Evolutionary conservation across 1,140 invertebrate genomes (phyloP).

Genomic region (Diplogasteroides magnus): DNA sequence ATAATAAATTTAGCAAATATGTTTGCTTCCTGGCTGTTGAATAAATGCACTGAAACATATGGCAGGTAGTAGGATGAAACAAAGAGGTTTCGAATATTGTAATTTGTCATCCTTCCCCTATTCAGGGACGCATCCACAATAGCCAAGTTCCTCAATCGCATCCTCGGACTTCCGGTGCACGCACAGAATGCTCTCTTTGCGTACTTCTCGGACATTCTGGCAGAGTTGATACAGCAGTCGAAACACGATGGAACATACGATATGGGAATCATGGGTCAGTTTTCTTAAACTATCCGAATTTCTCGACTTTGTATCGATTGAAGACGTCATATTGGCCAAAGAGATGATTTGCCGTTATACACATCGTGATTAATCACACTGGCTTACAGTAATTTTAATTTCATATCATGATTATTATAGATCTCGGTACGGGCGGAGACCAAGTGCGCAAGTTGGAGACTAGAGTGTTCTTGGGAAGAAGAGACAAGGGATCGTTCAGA

Average conservation of each 20-base stretch:
- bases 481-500: slow-evolving; percentile 39
- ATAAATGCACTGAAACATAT: too few species aligned
- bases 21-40: too few species aligned
- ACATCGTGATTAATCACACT: too few species aligned
- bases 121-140: slow-evolving; percentile 83
- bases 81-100: too few species aligned
- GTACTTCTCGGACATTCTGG: slow-evolving; percentile 91
- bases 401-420: too few species aligned
- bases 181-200: slow-evolving; percentile 92
- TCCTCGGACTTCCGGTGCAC: slow-evolving; percentile 91
- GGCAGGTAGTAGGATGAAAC: too few species aligned
- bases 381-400: too few species aligned
- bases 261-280: slow-evolving; percentile 57
- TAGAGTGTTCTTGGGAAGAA: slow-evolving; percentile 40
- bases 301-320: too few species aligned
- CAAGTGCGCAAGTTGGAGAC: slow-evolving; percentile 47
- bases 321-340: too few species aligned
- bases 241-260: slow-evolving; percentile 61
- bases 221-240: slow-evolving; percentile 57
- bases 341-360: too few species aligned
- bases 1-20: too few species aligned
- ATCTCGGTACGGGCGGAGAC: slow-evolving; percentile 50
- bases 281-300: background rate
- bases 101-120: background rate
- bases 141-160: slow-evolving; percentile 94